phyloP scores from a whole-genome alignment of 1,140 invertebrate species.

The Drosophila pectinifera region DNA sequence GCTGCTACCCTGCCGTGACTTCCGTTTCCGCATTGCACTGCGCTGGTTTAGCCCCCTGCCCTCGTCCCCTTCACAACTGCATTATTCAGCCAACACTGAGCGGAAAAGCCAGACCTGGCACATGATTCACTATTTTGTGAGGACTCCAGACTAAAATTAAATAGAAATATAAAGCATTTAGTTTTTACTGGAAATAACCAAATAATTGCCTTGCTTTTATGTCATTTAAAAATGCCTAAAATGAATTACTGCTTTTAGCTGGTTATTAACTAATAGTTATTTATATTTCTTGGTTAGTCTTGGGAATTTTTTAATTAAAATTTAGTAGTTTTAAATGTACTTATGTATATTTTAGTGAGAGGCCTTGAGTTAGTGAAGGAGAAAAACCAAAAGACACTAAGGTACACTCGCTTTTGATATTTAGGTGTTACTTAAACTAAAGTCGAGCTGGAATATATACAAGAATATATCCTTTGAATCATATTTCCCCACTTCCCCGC shows the following conservation, averaged over 20 bases:
- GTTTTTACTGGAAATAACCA: too few species aligned
- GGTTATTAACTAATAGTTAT: too few species aligned
- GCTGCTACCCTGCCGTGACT: slow-evolving; percentile 41
- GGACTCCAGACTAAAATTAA: not conserved
- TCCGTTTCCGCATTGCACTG: slow-evolving; percentile 62
- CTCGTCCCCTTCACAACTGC: slow-evolving; percentile 4
- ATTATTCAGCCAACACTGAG: slow-evolving; percentile 23
- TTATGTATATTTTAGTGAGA: too few species aligned
- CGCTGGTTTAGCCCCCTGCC: slow-evolving; percentile 16
- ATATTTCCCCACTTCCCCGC: not conserved
- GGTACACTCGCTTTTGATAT: not conserved
- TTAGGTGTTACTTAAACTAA: too few species aligned
- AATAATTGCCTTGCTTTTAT: too few species aligned
- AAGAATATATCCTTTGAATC: not conserved
- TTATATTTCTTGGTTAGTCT: too few species aligned
- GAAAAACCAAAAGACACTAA: not conserved
- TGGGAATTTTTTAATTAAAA: not conserved
- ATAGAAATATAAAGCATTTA: not conserved
- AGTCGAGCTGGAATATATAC: too few species aligned
- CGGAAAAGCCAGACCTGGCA: slow-evolving; percentile 7
- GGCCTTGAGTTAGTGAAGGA: not conserved
- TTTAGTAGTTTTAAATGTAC: not conserved
- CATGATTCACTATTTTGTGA: not conserved
- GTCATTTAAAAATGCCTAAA: not conserved
- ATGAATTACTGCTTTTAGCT: not conserved